phyloP scores from a whole-genome alignment of 2,797 vertebrate genomes.

The Pelodytes ibericus region DNA sequence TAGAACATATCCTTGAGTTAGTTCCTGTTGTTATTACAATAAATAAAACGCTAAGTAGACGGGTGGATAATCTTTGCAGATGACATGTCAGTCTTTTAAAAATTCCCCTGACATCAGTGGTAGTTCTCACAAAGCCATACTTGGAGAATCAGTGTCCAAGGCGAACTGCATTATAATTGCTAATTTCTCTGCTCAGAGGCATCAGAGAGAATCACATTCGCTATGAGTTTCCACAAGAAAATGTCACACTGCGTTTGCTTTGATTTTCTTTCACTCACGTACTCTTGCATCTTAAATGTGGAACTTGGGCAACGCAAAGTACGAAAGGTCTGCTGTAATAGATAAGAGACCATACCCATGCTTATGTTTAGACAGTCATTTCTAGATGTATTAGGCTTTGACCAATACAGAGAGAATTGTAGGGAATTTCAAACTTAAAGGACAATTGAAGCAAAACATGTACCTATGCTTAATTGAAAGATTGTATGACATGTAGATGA shows the following conservation, averaged over 20 bases:
- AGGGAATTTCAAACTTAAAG: too few relatives aligned
- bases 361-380: background rate
- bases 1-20: conserved; percentile 7
- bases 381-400: background rate
- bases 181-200: conserved; percentile 43
- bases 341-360: background rate
- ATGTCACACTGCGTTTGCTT: conserved; percentile 52
- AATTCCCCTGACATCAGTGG: conserved; percentile 22
- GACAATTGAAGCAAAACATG: too few relatives aligned
- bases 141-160: conserved; percentile 32
- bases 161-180: conserved; percentile 48
- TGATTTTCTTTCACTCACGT: conserved; percentile 43
- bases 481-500: too few relatives aligned
- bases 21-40: conserved; percentile 7
- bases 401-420: too few relatives aligned
- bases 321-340: conserved; percentile 22
- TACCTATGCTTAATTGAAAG: too few relatives aligned
- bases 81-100: conserved; percentile 30
- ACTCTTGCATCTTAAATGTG: conserved; percentile 16
- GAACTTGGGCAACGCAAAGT: background rate
- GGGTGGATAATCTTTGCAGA: conserved; percentile 20
- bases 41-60: conserved; percentile 17
- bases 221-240: conserved; percentile 48
- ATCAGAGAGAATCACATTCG: conserved; percentile 38
- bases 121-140: conserved; percentile 17